phyloP scores from a whole-genome alignment of 2,797 vertebrate species.

The Mallotus villosus region DNA sequence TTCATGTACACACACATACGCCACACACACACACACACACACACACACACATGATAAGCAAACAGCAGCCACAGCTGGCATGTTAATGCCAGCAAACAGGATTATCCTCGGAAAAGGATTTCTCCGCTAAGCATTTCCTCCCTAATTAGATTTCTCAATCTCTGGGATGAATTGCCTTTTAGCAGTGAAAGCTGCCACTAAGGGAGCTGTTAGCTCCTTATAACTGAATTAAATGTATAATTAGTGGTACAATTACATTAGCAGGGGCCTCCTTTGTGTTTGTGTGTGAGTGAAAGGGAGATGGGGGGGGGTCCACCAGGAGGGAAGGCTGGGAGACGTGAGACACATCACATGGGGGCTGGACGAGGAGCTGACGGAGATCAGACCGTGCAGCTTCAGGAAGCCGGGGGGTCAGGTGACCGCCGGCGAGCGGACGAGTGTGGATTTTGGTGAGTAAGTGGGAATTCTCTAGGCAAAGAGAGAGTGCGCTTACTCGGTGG shows the following conservation, averaged over 20 bases:
- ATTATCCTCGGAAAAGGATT: constrained; percentile 97
- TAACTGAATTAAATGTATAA: constrained; percentile 98
- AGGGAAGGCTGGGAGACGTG: neutral
- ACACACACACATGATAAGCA: constrained; percentile 89
- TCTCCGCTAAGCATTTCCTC: constrained; percentile 90
- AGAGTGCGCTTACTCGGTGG: neutral
- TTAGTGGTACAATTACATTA: constrained; percentile 95
- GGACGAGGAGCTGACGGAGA: constrained; percentile 11
- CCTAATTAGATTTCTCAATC: constrained; percentile 96
- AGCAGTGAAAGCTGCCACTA: constrained; percentile 92
- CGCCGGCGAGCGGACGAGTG: constrained; percentile 35
- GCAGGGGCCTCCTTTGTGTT: constrained; percentile 80
- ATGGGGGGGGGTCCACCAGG: constrained; percentile 11
- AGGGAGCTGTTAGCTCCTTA: constrained; percentile 96
- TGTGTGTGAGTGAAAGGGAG: constrained; percentile 44
- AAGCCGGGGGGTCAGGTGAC: neutral
- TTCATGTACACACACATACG: constrained; percentile 49
- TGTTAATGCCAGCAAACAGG: constrained; percentile 98
- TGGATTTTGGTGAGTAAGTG: constrained; percentile 18
- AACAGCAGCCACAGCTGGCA: constrained; percentile 94
- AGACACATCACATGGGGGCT: constrained; percentile 14
- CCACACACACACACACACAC: constrained; percentile 59
- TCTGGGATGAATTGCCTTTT: constrained; percentile 96
- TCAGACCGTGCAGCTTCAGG: neutral
- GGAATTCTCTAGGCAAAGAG: neutral